Conservation (phyloP, 2,888 invertebrate genomes). For the Microchrysa polita region DNA sequence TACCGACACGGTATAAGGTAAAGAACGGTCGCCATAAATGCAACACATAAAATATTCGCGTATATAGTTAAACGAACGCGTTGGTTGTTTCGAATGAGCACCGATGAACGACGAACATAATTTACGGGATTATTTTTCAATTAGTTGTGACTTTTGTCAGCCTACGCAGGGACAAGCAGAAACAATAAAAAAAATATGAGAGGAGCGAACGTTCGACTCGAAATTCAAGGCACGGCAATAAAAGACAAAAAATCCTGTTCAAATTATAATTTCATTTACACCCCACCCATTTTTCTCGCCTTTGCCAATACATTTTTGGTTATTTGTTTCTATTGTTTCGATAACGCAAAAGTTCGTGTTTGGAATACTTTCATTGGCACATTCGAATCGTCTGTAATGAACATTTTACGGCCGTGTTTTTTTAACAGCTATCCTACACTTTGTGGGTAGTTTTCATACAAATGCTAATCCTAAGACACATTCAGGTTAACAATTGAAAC, state of each 20-base stretch:
- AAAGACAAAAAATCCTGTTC: constrained; percentile 33
- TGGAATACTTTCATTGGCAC: constrained; percentile 22
- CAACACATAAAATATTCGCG: constrained; percentile 29
- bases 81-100: background rate
- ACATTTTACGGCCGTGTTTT: too few relatives aligned
- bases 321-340: constrained; percentile 14
- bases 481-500: too few relatives aligned
- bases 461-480: too few relatives aligned
- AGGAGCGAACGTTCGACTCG: too few relatives aligned
- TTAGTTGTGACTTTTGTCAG: constrained; percentile 45
- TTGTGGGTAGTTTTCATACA: too few relatives aligned
- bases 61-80: too few relatives aligned
- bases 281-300: background rate
- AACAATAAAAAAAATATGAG: constrained; percentile 47
- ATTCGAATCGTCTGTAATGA: too few relatives aligned
- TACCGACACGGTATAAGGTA: background rate
- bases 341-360: constrained; percentile 38
- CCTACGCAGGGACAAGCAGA: background rate
- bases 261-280: constrained; percentile 45
- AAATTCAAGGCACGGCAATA: background rate
- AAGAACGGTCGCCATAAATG: background rate
- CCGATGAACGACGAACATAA: constrained; percentile 42
- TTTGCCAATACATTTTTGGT: constrained; percentile 14
- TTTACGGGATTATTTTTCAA: constrained; percentile 46
- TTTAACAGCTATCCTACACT: too few relatives aligned